Evolutionary conservation across 2,113 vertebrate species (phyloP).

Genomic region (Junco hyemalis): DNA sequence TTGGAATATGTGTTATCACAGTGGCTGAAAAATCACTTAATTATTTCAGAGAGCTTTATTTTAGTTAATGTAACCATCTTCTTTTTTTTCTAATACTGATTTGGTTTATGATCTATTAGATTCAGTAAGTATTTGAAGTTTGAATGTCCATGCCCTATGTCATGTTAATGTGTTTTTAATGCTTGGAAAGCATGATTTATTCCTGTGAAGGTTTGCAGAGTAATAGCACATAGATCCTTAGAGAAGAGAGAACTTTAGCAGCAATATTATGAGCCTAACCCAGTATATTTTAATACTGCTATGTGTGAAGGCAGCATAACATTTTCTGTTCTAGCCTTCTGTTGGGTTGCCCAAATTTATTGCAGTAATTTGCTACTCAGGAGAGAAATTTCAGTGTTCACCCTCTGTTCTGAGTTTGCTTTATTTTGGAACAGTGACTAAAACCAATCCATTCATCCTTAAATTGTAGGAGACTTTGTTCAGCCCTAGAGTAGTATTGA

Average conservation of each 20-base stretch:
- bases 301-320: not conserved
- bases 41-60: slow-evolving; percentile 28
- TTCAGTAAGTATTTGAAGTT: slow-evolving; percentile 46
- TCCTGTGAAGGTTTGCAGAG: slow-evolving; percentile 5
- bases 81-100: not conserved
- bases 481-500: not conserved
- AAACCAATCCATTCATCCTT: not conserved
- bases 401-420: not conserved
- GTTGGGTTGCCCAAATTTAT: not conserved
- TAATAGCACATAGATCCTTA: not conserved
- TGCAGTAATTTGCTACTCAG: not conserved
- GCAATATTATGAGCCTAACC: not conserved
- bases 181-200: not conserved
- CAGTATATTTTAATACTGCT: not conserved
- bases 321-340: not conserved
- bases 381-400: not conserved
- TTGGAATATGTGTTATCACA: slow-evolving; percentile 33
- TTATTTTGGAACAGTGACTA: not conserved
- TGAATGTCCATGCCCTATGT: slow-evolving; percentile 46
- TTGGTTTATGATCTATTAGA: slow-evolving; percentile 49
- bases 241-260: not conserved
- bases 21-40: slow-evolving; percentile 40
- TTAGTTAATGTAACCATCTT: slow-evolving; percentile 34
- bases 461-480: not conserved
- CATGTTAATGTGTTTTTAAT: slow-evolving; percentile 47